These are phyloP conservation scores for Neopelma chrysocephalum DNA, from an alignment of 2,797 vertebrate species.

Conservation along the genomic window DNA sequence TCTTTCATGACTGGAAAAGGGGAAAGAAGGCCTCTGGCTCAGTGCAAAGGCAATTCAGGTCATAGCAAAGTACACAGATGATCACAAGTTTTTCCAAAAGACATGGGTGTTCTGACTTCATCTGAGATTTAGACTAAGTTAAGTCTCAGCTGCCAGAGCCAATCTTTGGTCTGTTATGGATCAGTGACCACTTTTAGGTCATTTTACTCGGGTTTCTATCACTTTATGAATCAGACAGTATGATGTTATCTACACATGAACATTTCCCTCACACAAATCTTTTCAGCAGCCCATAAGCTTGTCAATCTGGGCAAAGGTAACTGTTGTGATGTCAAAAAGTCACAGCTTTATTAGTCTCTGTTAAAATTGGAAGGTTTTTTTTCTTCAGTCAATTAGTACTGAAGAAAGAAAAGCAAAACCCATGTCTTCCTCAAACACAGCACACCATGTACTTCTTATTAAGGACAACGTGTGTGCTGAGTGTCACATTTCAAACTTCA, in stretches of 20 bases:
- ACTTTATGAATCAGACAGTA: neutral
- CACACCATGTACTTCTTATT: constrained; percentile 43
- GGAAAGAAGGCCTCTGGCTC: neutral
- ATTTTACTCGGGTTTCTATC: neutral
- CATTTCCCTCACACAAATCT: neutral
- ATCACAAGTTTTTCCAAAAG: neutral
- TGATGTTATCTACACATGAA: neutral
- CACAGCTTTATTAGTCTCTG: neutral
- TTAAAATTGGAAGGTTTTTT: constrained; percentile 16
- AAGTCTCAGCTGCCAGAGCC: neutral
- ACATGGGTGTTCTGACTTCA: neutral
- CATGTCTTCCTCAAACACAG: neutral
- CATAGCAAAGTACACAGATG: neutral
- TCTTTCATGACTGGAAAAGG: neutral
- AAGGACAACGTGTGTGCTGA: constrained; percentile 15
- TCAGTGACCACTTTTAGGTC: neutral
- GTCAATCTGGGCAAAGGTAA: neutral
- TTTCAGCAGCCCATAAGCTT: constrained; percentile 12
- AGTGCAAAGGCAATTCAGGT: neutral
- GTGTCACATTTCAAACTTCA: constrained; percentile 57
- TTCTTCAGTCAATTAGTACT: neutral
- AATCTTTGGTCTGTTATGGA: neutral
- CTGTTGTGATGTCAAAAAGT: neutral
- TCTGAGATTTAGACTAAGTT: neutral
- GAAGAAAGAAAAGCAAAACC: neutral